Evolutionary conservation across 1,140 invertebrate species (phyloP), one percentile per base, ranked within the genome.

Genomic region (Drosophila tani): DNA sequence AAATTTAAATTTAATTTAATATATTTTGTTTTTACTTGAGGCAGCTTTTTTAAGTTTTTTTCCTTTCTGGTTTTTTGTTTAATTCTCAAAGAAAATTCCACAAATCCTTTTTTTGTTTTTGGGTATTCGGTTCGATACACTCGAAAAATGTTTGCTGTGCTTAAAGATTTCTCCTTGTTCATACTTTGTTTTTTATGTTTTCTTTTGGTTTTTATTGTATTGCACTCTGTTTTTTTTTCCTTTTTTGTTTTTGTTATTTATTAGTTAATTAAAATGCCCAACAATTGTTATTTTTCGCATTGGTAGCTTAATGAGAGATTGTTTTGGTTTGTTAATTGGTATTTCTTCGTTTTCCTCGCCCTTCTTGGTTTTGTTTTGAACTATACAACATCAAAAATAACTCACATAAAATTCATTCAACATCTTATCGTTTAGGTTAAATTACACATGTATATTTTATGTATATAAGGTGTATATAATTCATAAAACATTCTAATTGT

Each of bases 331-430:
- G 40, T 53, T 83, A 76, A 65, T 67, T 27, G 38, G 32, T 74
- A 73, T 62, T 62, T 38, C 35, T 35, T 65, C 8, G 21, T 59
- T 76, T 58, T 24, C 21, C 43, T 41, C 38, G 50, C 12, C 41
- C 59, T 24, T 35, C 45, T 5, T 24, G 53, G n/a, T 46, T 78
- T 81, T 19, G 35, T 59, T 67, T 64, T 74, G 69, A 87, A 86
- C 71, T 87, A 76, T 87, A 83, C 76, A 86, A 86, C 83, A 83
- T 87, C 84, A 83, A 83, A 79, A 88, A 81, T 83, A 87, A 88
- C 73, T 87, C 83, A 87, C 83, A 88, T 88, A 83, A 83, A 87
- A 83, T 88, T 88, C 53, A 79, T 82, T 87, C 77, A 87, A 87
- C 83, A 88, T 81, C 77, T 88, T 88, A 83, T 75, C 21, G 45